Conservation (phyloP, 1,140 invertebrate genomes). For the Xylocopa sonorina region DNA sequence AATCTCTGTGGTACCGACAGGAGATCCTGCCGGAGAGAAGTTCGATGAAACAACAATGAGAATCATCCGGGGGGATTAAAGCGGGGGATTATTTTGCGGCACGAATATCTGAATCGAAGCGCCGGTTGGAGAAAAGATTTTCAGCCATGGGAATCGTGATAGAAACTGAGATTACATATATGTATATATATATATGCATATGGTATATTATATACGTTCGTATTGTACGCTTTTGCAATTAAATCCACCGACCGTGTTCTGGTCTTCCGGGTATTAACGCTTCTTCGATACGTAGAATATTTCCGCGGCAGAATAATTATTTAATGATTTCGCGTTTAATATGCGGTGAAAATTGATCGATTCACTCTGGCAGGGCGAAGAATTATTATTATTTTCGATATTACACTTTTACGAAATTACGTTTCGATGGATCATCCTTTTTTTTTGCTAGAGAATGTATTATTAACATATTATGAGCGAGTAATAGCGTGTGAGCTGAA, state of each 20-base stretch:
- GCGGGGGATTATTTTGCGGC: constrained; percentile 58
- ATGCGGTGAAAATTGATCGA: too few species aligned
- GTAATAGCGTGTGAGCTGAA: too few species aligned
- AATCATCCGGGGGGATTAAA: constrained; percentile 64
- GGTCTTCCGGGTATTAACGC: neutral
- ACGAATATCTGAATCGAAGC: constrained; percentile 56
- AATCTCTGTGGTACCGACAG: constrained; percentile 58
- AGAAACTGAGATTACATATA: constrained; percentile 55
- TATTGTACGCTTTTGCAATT: constrained; percentile 9
- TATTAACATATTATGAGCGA: too few species aligned
- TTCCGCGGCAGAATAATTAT: neutral
- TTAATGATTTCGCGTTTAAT: neutral
- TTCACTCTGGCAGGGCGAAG: too few species aligned
- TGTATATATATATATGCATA: too few species aligned
- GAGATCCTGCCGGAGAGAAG: constrained; percentile 53
- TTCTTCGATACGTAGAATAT: neutral
- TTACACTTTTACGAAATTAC: neutral
- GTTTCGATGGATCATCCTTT: neutral
- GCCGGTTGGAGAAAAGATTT: constrained; percentile 45
- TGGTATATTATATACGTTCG: neutral
- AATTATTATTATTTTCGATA: too few species aligned
- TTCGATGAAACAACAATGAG: constrained; percentile 68
- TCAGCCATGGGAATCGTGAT: constrained; percentile 18
- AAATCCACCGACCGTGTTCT: constrained; percentile 9
- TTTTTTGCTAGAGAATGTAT: too few species aligned